Percentiles rank a stretch among this genome's conserved stretches.
phyloP scores from a whole-genome alignment of 2,888 invertebrate genomes.

The Meteorus colon region DNA sequence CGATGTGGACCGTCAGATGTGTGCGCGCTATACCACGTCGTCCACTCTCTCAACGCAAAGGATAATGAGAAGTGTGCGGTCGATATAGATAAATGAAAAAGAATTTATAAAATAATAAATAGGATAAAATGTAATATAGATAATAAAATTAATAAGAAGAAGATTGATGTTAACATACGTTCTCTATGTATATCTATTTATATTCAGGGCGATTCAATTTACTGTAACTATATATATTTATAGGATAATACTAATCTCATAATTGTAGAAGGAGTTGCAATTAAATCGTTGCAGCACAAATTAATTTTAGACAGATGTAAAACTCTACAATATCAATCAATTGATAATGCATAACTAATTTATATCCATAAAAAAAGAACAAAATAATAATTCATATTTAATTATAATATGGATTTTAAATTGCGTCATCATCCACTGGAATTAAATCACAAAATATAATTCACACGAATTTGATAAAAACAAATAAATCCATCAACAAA shows the following conservation, averaged over 20 bases:
- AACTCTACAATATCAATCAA: too few relatives aligned
- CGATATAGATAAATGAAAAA: constrained; percentile 1
- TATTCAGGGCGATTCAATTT: not conserved
- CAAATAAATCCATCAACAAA: too few relatives aligned
- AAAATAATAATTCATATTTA: too few relatives aligned
- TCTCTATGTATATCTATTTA: not conserved
- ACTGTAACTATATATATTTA: not conserved
- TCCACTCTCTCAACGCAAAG: constrained; percentile 8
- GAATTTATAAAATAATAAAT: not conserved
- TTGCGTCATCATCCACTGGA: too few relatives aligned
- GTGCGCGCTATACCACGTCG: constrained; percentile 7
- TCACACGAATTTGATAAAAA: too few relatives aligned
- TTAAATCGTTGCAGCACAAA: not conserved
- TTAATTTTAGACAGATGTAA: too few relatives aligned
- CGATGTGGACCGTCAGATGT: constrained; percentile 51
- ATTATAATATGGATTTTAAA: too few relatives aligned
- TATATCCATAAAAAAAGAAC: too few relatives aligned
- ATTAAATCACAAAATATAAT: too few relatives aligned
- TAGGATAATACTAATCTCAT: not conserved
- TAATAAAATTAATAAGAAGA: constrained; percentile 3
- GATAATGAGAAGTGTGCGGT: constrained; percentile 20
- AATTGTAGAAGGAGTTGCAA: not conserved
- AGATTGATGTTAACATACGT: not conserved
- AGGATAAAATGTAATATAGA: not conserved
- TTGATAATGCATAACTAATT: too few relatives aligned